Evolutionary conservation across 2,797 vertebrate genomes (phyloP).

Genomic region (Platyrinchus mystaceus): DNA sequence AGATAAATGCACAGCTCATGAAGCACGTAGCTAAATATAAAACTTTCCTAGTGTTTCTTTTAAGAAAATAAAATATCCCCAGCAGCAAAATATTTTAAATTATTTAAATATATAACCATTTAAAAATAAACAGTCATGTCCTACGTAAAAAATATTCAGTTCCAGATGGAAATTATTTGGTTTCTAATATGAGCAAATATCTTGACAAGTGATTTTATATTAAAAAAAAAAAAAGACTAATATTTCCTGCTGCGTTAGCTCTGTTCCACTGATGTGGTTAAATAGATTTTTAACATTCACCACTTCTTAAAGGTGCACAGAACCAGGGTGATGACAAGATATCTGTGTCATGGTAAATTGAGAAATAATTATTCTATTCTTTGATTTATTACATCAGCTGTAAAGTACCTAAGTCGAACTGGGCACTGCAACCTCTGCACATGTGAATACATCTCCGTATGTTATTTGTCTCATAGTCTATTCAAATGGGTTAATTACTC

Average conservation of each 20-base stretch:
- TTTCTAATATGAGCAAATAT: not conserved
- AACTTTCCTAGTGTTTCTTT: not conserved
- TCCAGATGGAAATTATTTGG: not conserved
- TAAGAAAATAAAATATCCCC: not conserved
- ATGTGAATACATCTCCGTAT: not conserved
- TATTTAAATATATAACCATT: not conserved
- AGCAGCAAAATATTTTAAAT: not conserved
- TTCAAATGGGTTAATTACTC: constrained; percentile 46
- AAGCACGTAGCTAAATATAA: not conserved
- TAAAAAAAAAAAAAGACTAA: not conserved
- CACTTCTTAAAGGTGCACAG: constrained; percentile 27
- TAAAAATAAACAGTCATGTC: not conserved
- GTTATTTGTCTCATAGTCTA: not conserved
- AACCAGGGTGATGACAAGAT: constrained; percentile 28
- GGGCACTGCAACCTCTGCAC: not conserved
- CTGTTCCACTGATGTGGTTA: constrained; percentile 10
- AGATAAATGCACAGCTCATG: not conserved
- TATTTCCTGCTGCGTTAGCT: constrained; percentile 18
- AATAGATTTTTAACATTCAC: constrained; percentile 24
- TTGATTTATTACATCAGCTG: constrained; percentile 66
- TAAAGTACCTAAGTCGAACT: constrained; percentile 35
- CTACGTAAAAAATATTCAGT: not conserved
- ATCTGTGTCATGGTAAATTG: constrained; percentile 26
- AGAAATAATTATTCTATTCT: constrained; percentile 57
- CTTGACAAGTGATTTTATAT: not conserved